Percentiles rank a stretch among this genome's conserved stretches.
Conservation (phyloP, 2,797 vertebrate genomes). For the Lutjanus campechanus region DNA sequence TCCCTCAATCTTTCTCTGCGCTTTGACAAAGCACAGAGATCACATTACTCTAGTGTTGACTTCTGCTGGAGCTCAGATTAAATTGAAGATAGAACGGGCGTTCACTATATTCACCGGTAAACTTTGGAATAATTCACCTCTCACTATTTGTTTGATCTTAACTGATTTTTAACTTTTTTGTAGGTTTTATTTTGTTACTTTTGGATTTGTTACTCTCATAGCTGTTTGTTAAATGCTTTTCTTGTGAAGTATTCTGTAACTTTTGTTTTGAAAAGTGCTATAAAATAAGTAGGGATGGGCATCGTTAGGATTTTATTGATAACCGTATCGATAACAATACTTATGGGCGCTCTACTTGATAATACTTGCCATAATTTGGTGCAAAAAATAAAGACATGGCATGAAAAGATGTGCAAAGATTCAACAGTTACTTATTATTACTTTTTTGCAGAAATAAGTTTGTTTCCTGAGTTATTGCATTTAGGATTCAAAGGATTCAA, state of each 20-base stretch:
- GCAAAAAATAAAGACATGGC: too few species aligned
- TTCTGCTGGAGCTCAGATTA: not conserved
- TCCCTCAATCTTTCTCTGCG: not conserved
- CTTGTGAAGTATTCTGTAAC: not conserved
- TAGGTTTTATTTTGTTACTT: not conserved
- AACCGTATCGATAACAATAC: too few species aligned
- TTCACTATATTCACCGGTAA: not conserved
- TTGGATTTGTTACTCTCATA: not conserved
- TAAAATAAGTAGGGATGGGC: too few species aligned
- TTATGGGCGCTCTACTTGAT: too few species aligned
- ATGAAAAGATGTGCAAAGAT: too few species aligned
- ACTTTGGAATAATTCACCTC: not conserved
- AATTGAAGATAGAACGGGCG: not conserved
- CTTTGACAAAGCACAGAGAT: not conserved
- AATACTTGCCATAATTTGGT: too few species aligned
- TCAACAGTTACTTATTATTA: too few species aligned
- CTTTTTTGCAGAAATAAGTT: too few species aligned
- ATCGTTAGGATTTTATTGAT: too few species aligned
- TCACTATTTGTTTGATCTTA: not conserved
- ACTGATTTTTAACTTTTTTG: not conserved
- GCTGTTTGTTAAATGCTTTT: not conserved
- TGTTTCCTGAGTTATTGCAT: too few species aligned
- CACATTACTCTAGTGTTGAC: not conserved
- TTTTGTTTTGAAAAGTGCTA: not conserved
- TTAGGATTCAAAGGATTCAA: too few species aligned